A percentile compares a stretch with the other conserved stretches of the same genome.
These are phyloP conservation scores for Uloborus plumipes DNA, from an alignment of 2,888 invertebrate species.

Conservation along the genomic window DNA sequence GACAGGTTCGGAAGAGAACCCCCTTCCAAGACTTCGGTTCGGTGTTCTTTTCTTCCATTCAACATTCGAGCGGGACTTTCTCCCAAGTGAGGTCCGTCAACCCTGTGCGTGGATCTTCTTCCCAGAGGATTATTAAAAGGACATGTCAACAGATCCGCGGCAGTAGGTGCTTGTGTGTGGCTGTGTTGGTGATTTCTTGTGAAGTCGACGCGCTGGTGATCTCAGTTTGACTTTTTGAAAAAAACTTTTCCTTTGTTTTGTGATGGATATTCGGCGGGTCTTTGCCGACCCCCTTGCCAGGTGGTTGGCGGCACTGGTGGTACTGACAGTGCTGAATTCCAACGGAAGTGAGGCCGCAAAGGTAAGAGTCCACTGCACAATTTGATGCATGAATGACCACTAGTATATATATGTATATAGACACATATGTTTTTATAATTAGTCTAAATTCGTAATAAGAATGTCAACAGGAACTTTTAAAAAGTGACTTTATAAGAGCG, in stretches of 20 bases:
- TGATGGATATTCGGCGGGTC: conserved; percentile 41
- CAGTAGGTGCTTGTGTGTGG: too few species aligned
- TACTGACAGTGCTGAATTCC: conserved; percentile 33
- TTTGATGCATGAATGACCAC: too few species aligned
- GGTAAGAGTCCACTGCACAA: conserved; percentile 17
- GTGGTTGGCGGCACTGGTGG: conserved; percentile 25
- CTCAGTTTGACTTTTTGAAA: conserved; percentile 6
- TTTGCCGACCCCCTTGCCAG: conserved; percentile 11
- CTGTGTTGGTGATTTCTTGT: too few species aligned
- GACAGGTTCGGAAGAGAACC: conserved; percentile 46
- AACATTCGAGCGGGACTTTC: background rate
- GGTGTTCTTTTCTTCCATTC: conserved; percentile 14
- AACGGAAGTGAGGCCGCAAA: conserved; percentile 47
- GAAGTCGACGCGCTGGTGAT: too few species aligned
- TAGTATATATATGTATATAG: too few species aligned
- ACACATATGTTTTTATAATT: too few species aligned
- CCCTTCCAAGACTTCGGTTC: conserved; percentile 3
- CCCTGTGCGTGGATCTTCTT: background rate
- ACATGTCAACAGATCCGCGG: too few species aligned
- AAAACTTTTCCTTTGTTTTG: background rate
- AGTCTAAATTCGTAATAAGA: too few species aligned
- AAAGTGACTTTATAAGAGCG: too few species aligned
- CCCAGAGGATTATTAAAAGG: conserved; percentile 6
- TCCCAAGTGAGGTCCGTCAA: conserved; percentile 3
- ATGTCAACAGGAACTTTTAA: too few species aligned